Conservation (phyloP, 2,888 invertebrate genomes). For the Syritta pipiens region DNA sequence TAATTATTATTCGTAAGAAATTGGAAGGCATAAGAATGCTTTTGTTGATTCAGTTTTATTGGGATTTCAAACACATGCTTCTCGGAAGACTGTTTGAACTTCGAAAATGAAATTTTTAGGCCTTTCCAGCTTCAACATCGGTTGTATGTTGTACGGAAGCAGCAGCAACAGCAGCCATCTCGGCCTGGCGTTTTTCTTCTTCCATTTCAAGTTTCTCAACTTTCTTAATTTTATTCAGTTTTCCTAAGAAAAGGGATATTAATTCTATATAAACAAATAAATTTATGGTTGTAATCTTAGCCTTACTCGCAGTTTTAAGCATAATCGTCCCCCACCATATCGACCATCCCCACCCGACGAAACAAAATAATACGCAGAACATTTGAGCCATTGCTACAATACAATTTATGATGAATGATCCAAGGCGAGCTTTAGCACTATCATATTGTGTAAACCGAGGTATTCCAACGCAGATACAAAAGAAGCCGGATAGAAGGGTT, state of each 20-base stretch:
- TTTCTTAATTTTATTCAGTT: conserved; percentile 83
- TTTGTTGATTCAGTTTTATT: no score
- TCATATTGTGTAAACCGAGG: conserved; percentile 92
- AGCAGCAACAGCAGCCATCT: conserved; percentile 80
- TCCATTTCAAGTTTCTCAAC: conserved; percentile 80
- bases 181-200: conserved; percentile 78
- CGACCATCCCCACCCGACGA: conserved; percentile 99
- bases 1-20: no score
- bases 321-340: conserved; percentile 98
- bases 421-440: conserved; percentile 86
- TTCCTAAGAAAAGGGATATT: conserved; percentile 79
- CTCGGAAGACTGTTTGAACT: no score
- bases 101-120: no score
- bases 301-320: conserved; percentile 92
- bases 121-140: conserved; percentile 79
- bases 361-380: conserved; percentile 95
- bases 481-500: conserved; percentile 92
- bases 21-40: no score
- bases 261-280: conserved; percentile 13
- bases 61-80: no score
- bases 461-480: conserved; percentile 93
- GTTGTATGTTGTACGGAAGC: conserved; percentile 79
- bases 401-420: conserved; percentile 91
- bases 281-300: conserved; percentile 70
- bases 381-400: conserved; percentile 93